A percentile compares a stretch with the other conserved stretches of the same genome.
These are phyloP conservation scores for Pachypanchax playfairii DNA, from an alignment of 2,113 vertebrate genomes.

Conservation along the genomic window DNA sequence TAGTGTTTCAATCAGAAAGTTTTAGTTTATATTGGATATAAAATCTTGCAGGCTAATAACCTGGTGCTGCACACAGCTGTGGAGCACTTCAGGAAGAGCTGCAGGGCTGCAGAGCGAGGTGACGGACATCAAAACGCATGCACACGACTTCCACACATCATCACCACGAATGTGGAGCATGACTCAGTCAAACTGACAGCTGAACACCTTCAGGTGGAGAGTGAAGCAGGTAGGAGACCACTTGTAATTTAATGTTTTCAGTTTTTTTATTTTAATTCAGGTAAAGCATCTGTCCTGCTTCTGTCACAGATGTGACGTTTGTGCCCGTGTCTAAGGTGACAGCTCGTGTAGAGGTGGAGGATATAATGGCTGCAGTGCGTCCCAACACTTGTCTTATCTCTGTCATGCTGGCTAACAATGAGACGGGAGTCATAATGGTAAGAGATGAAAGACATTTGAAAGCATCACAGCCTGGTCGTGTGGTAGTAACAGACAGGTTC, in stretches of 20 bases:
- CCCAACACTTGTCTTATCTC: slow-evolving; percentile 91
- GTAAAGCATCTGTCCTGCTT: background rate
- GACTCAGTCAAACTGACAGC: slow-evolving; percentile 87
- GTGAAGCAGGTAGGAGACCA: slow-evolving; percentile 77
- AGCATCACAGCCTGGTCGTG: background rate
- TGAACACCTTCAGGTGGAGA: slow-evolving; percentile 79
- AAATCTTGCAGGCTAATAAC: slow-evolving; percentile 88
- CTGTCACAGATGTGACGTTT: slow-evolving; percentile 84
- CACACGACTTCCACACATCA: slow-evolving; percentile 79
- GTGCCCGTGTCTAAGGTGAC: slow-evolving; percentile 85
- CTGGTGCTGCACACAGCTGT: slow-evolving; percentile 87
- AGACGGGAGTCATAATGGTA: slow-evolving; percentile 96
- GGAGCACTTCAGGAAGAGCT: slow-evolving; percentile 77
- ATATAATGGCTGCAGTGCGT: slow-evolving; percentile 83
- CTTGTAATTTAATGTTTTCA: background rate
- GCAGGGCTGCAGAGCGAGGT: slow-evolving; percentile 6
- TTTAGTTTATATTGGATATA: background rate
- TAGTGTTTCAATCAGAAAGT: background rate
- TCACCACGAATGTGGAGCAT: slow-evolving; percentile 89
- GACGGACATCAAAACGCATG: slow-evolving; percentile 16
- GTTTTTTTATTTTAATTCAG: background rate
- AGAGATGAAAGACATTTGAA: slow-evolving; percentile 35
- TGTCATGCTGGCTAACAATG: slow-evolving; percentile 96
- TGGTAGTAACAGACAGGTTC: background rate
- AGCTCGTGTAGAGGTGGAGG: slow-evolving; percentile 84